phyloP scores from a whole-genome alignment of 2,888 invertebrate species.

The Ennomos erosarius region DNA sequence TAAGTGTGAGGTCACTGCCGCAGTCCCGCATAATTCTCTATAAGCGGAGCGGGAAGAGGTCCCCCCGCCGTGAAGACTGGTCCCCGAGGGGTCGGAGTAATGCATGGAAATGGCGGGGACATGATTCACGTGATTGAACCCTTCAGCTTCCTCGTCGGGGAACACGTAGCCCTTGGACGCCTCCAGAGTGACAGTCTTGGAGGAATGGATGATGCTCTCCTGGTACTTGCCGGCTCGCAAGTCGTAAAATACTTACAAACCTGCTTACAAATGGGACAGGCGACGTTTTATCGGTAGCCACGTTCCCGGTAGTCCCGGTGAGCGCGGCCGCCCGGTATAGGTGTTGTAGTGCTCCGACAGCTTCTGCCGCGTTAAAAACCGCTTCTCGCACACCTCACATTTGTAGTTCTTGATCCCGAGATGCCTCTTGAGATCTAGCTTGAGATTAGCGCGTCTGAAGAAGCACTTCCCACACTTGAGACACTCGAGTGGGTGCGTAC shows the following conservation, averaged over 20 bases:
- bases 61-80: slow-evolving; percentile 97
- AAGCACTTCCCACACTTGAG: slow-evolving; percentile 93
- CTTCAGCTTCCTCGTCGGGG: slow-evolving; percentile 94
- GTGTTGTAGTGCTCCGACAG: slow-evolving; percentile 92
- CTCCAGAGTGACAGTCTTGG: slow-evolving; percentile 93
- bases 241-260: slow-evolving; percentile 97
- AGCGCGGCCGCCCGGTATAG: slow-evolving; percentile 92
- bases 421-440: slow-evolving; percentile 92
- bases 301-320: no score
- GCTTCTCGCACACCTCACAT: slow-evolving; percentile 92
- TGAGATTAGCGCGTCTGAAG: slow-evolving; percentile 89
- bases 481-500: slow-evolving; percentile 93
- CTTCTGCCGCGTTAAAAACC: slow-evolving; percentile 93
- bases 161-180: slow-evolving; percentile 96
- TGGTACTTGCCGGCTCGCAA: slow-evolving; percentile 95
- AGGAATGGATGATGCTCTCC: slow-evolving; percentile 95
- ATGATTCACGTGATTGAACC: slow-evolving; percentile 94
- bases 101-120: slow-evolving; percentile 98
- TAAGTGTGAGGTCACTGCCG: no score
- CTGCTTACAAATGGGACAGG: no score
- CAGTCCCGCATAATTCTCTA: slow-evolving; percentile 97
- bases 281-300: no score
- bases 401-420: slow-evolving; percentile 90
- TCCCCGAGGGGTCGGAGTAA: slow-evolving; percentile 96
- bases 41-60: slow-evolving; percentile 95